Evolutionary conservation across 2,113 vertebrate genomes (phyloP).

Genomic region (Thomomys bottae): DNA sequence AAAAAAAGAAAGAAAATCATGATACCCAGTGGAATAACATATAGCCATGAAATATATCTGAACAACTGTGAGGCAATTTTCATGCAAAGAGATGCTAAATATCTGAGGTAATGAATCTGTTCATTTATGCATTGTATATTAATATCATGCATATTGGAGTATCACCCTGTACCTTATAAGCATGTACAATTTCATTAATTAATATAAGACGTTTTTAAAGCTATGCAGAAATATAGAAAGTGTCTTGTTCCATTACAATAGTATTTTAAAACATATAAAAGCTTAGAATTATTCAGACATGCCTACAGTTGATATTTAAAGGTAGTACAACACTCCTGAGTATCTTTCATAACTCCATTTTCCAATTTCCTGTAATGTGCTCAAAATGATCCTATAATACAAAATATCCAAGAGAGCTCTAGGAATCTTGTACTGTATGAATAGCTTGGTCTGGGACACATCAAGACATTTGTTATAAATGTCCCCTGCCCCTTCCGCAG

Average conservation of each 20-base stretch:
- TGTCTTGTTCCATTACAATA: not conserved
- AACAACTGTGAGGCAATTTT: not conserved
- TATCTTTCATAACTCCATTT: not conserved
- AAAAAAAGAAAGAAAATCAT: not conserved
- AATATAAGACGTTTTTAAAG: not conserved
- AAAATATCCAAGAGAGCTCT: not conserved
- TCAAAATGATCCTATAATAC: not conserved
- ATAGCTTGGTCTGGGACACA: not conserved
- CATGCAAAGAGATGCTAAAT: not conserved
- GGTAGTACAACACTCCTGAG: not conserved
- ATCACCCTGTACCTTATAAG: not conserved
- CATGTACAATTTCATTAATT: not conserved
- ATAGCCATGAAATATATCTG: conserved; percentile 25
- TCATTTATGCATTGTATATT: no score
- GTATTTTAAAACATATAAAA: not conserved
- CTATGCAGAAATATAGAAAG: not conserved
- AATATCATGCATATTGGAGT: not conserved
- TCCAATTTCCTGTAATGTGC: not conserved
- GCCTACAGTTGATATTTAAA: not conserved
- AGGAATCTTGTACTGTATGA: not conserved
- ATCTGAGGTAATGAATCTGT: not conserved
- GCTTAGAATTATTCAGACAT: conserved; percentile 1
- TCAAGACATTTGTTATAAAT: not conserved
- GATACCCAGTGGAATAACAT: not conserved
- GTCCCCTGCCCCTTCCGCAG: not conserved